Evolutionary conservation across 2,797 vertebrate species (phyloP).

Genomic region (Sebastes reedi): DNA sequence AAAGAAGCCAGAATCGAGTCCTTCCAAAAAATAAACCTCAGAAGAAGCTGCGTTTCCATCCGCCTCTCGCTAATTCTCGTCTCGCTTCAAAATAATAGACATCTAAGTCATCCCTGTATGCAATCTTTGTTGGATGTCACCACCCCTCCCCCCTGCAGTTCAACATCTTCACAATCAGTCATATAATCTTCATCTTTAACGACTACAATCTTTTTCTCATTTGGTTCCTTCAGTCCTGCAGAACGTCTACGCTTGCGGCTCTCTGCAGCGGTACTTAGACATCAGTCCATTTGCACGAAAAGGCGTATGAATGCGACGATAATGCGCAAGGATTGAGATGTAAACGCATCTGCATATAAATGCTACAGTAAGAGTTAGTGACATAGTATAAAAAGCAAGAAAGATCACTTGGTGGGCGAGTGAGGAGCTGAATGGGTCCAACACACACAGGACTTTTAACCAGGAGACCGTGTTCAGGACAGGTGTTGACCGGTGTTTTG

Average conservation of each 20-base stretch:
- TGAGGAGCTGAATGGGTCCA: too few species aligned
- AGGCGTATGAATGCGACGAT: too few species aligned
- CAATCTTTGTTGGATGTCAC: background rate
- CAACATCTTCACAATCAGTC: background rate
- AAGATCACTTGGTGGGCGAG: too few species aligned
- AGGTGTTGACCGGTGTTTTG: too few species aligned
- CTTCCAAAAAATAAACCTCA: conserved; percentile 62
- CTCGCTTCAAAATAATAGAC: conserved; percentile 6
- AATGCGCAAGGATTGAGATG: too few species aligned
- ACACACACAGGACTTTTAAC: too few species aligned
- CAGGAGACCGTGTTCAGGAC: too few species aligned
- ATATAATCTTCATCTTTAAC: background rate
- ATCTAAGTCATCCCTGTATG: background rate
- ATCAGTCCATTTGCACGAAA: too few species aligned
- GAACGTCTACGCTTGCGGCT: fast-evolving
- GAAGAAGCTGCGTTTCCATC: background rate
- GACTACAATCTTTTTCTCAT: background rate
- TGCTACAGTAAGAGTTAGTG: too few species aligned
- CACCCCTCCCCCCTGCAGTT: background rate
- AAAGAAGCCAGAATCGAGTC: conserved; percentile 18
- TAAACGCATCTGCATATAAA: too few species aligned
- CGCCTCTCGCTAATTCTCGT: background rate
- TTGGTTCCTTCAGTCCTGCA: background rate
- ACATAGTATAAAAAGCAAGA: too few species aligned
- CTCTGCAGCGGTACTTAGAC: too few species aligned